Conservation (phyloP, 2,113 vertebrate genomes). For the Halichoerus grypus region DNA sequence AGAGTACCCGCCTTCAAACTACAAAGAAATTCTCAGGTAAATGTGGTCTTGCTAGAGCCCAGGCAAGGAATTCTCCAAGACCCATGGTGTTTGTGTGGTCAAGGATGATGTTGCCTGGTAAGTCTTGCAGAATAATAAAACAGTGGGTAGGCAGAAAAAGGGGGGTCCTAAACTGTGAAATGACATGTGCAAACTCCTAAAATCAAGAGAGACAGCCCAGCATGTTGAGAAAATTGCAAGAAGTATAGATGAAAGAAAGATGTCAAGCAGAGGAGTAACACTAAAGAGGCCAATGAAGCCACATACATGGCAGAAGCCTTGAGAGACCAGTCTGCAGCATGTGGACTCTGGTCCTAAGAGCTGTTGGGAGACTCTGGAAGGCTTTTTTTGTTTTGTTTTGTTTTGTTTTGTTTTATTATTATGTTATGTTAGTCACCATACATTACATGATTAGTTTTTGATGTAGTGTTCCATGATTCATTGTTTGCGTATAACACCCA, state of each 20-base stretch:
- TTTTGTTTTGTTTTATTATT: too few relatives aligned
- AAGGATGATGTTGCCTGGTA: neutral
- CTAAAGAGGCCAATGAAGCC: neutral
- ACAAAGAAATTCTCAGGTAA: neutral
- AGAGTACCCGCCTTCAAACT: neutral
- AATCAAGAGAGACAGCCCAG: neutral
- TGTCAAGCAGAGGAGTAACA: neutral
- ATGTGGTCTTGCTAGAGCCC: neutral
- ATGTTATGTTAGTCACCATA: too few relatives aligned
- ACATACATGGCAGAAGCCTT: neutral
- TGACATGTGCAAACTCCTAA: neutral
- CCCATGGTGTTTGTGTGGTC: neutral
- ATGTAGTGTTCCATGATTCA: too few relatives aligned
- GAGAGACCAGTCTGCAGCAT: neutral
- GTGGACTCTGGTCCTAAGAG: neutral
- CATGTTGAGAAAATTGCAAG: neutral
- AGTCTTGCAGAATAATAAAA: neutral
- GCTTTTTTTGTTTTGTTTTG: too few relatives aligned
- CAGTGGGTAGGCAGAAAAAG: neutral
- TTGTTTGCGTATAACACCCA: too few relatives aligned
- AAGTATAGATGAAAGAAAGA: neutral
- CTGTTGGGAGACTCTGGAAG: neutral
- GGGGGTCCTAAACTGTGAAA: neutral
- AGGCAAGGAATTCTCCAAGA: neutral
- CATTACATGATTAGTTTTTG: too few relatives aligned